phyloP scores from a whole-genome alignment of 1,140 invertebrate genomes.

The Drosophila teissieri region DNA sequence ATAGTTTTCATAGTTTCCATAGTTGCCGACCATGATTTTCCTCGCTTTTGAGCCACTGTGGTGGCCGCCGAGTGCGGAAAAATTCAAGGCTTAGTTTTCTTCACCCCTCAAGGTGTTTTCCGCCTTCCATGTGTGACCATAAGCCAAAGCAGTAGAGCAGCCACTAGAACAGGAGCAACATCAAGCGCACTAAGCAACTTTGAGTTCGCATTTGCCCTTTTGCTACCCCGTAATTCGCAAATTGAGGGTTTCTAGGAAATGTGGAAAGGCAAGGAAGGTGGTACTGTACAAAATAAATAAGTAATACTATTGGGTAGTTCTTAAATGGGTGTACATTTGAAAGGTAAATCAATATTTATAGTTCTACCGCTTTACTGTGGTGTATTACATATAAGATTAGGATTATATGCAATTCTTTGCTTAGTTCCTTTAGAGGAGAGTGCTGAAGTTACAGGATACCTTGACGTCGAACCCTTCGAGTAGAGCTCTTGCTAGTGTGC shows the following conservation, averaged over 20 bases:
- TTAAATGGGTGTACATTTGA: too few relatives aligned
- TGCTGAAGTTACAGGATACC: neutral
- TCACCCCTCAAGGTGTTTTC: neutral
- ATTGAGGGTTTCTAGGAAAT: neutral
- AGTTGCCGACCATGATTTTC: conserved; percentile 1
- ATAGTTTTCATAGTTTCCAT: neutral
- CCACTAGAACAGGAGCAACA: conserved; percentile 1
- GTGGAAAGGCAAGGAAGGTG: neutral
- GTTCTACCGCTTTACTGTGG: too few relatives aligned
- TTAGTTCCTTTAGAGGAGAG: too few relatives aligned
- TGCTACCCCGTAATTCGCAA: neutral
- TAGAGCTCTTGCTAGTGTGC: conserved; percentile 5
- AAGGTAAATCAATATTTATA: too few relatives aligned
- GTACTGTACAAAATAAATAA: neutral
- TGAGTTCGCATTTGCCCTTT: conserved; percentile 18
- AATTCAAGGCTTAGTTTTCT: conserved; percentile 26
- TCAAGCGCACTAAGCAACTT: conserved; percentile 48
- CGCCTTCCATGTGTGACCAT: conserved; percentile 36
- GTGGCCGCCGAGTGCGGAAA: neutral
- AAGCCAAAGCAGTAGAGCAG: conserved; percentile 1
- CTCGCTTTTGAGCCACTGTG: conserved; percentile 1
- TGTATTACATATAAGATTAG: too few relatives aligned
- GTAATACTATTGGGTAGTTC: too few relatives aligned
- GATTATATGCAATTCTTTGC: too few relatives aligned
- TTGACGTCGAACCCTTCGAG: neutral